Percentiles rank a stretch among this genome's conserved stretches.
Evolutionary conservation across 2,113 vertebrate genomes (phyloP).

Genomic region (Micronycteris hirsuta): DNA sequence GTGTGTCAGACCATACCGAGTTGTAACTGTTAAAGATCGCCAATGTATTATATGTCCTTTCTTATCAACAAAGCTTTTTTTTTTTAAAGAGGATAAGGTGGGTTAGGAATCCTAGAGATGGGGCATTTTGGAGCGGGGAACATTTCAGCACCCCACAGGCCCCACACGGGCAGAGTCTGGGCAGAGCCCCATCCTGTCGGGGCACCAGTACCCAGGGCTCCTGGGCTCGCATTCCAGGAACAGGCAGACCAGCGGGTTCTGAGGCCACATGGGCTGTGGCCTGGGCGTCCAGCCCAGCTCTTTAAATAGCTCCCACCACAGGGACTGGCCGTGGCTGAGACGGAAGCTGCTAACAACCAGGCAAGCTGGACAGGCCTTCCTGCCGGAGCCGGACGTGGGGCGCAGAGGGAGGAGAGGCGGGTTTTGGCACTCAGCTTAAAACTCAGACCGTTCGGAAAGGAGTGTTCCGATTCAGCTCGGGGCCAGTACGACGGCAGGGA

Average conservation of each 20-base stretch:
- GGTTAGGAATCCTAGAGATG: not conserved
- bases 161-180: no score
- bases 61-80: not conserved
- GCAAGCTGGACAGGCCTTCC: not conserved
- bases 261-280: not conserved
- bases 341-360: not conserved
- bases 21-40: accelerated
- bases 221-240: not conserved
- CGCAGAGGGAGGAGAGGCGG: not conserved
- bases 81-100: accelerated
- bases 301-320: not conserved
- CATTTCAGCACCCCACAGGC: not conserved
- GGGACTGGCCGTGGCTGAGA: not conserved
- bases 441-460: not conserved
- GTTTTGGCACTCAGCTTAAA: not conserved
- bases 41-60: not conserved
- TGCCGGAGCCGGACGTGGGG: not conserved
- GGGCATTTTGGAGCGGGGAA: not conserved
- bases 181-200: not conserved
- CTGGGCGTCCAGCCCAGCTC: not conserved
- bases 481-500: not conserved
- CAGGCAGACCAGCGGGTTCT: not conserved
- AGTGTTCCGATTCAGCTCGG: not conserved
- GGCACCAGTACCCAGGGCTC: not conserved
- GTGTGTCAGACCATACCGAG: not conserved